Conservation (phyloP, 2,888 invertebrate genomes). For the Liposcelis brunnea region DNA sequence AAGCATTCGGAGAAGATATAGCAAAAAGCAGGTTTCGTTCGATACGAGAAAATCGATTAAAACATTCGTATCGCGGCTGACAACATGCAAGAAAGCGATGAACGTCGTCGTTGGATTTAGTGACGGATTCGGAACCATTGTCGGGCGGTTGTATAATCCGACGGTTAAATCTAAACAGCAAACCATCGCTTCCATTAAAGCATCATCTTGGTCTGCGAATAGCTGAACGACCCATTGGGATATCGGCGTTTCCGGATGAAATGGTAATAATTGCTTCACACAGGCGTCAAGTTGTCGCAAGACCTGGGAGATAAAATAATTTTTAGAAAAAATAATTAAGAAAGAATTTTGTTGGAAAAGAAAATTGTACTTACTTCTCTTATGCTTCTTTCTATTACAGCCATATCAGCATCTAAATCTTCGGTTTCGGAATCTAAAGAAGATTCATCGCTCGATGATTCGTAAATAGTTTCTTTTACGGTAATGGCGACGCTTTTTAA, state of each 20-base stretch:
- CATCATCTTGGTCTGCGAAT: constrained; percentile 82
- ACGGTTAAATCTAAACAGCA: constrained; percentile 77
- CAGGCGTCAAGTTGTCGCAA: constrained; percentile 64
- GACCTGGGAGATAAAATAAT: constrained; percentile 20
- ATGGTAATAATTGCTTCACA: constrained; percentile 62
- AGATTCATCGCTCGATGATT: constrained; percentile 56
- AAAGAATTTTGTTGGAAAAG: not conserved
- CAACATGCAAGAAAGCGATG: constrained; percentile 54
- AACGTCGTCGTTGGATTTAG: constrained; percentile 76
- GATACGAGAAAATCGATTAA: constrained; percentile 71
- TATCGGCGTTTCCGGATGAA: constrained; percentile 73
- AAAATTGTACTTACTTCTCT: constrained; percentile 37
- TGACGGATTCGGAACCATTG: constrained; percentile 57
- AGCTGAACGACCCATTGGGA: constrained; percentile 76
- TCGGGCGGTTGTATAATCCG: constrained; percentile 63
- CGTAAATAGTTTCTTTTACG: constrained; percentile 75
- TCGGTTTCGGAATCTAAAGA: constrained; percentile 71
- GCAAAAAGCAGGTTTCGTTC: constrained; percentile 76
- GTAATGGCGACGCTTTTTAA: constrained; percentile 79
- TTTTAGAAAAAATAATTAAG: not conserved
- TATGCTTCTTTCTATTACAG: constrained; percentile 69
- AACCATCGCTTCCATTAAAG: constrained; percentile 80
- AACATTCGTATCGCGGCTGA: constrained; percentile 51
- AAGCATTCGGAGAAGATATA: constrained; percentile 66
- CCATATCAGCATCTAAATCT: constrained; percentile 78